Evolutionary conservation across 1,140 invertebrate genomes (phyloP).

Genomic region (Drosophila carrolli): DNA sequence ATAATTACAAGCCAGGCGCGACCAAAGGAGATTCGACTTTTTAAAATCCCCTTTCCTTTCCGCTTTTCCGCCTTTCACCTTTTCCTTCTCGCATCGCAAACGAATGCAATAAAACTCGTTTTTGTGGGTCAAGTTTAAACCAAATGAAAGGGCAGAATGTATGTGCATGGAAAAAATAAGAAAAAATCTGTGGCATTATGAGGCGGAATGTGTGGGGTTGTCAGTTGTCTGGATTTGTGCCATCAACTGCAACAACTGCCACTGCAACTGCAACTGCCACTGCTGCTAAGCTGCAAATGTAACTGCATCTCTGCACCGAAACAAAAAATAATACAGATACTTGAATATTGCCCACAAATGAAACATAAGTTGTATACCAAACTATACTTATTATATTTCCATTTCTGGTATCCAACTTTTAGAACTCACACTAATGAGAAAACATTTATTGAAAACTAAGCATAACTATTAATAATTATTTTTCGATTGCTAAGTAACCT

Average conservation of each 20-base stretch:
- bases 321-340: neutral
- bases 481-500: too few species aligned
- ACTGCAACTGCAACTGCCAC: constrained; percentile 34
- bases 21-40: constrained; percentile 10
- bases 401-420: too few species aligned
- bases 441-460: too few species aligned
- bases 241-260: constrained; percentile 45
- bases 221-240: constrained; percentile 40
- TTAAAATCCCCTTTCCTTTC: neutral
- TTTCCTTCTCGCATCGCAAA: constrained; percentile 14
- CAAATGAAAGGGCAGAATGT: constrained; percentile 37
- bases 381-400: too few species aligned
- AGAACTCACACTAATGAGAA: too few species aligned
- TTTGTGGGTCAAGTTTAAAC: constrained; percentile 77
- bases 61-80: constrained; percentile 1
- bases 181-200: neutral
- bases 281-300: constrained; percentile 11
- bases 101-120: constrained; percentile 40
- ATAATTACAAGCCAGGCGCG: constrained; percentile 36
- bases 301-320: neutral
- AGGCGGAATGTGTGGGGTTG: constrained; percentile 7
- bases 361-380: too few species aligned
- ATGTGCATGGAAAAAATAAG: neutral
- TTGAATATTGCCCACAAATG: too few species aligned
- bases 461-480: too few species aligned